Evolutionary conservation across 1,140 invertebrate genomes (phyloP), one percentile per base, ranked within the genome.

Genomic region (roundworm (Caenorhabditis elegans)): DNA sequence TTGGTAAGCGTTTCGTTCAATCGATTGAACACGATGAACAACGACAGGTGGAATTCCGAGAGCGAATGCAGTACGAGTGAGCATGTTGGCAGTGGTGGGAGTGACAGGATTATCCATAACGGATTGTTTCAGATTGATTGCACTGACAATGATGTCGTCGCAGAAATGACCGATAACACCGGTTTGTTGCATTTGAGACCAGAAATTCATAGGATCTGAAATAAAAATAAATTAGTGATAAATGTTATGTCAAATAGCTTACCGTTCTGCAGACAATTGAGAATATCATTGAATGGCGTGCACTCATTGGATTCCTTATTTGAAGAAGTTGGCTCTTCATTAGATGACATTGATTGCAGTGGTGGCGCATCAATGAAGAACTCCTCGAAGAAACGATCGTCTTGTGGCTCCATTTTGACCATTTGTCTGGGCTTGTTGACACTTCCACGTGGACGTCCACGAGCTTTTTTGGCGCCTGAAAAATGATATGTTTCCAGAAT

Each of bases 71-170:
- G 60, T 39, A 22, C 60, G 60, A 39, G 60, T 70, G 24, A 70
- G 26, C 60, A 70, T 70, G 26, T 70, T 70, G 5, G 60, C 60
- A 10, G 60, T 70, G 26, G 36, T 39, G 6, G 13, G 60, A 39
- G 4, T 70, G 13, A 70, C 34, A 70, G 26, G 17, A 31, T 70
- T 24, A 17, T 70, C 60, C n/a, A 70, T 2, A 6, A 34, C n/a
- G 1, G n/a, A 17, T 24, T 70, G 60, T 24, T 70, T 70, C 13
- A 70, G n/a, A 13, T 70, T 70, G 34, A 70, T 70, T 6, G 60
- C 60, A 70, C 60, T 70, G 31, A 39, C 8, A 22, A 70, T 70
- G n/a, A 70, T 70, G n/a, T 70, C 60, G 28, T 70, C 60, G n/a
- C 60, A 70, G 19, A 70, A 70, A 36, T 70, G 60, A 24, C 60